A percentile compares a stretch with the other conserved stretches of the same genome.
Conservation (phyloP, 2,888 invertebrate species). For the Linhomoeus sp. region DNA sequence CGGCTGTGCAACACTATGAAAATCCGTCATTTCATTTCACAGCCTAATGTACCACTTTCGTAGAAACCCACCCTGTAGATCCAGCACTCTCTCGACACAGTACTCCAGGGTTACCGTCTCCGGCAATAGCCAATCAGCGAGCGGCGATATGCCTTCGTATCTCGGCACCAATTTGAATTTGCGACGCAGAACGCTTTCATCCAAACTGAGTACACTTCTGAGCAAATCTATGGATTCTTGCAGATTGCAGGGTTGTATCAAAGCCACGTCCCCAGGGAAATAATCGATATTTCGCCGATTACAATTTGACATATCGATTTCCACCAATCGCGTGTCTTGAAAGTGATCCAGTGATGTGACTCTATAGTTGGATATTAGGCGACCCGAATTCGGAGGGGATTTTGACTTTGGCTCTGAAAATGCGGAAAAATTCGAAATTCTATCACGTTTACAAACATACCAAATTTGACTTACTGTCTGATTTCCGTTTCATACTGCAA, state of each 20-base stretch:
- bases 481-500: too few relatives aligned
- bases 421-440: too few relatives aligned
- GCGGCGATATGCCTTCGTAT: background rate
- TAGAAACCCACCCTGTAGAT: conserved; percentile 36
- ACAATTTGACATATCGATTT: conserved; percentile 38
- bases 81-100: conserved; percentile 64
- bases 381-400: background rate
- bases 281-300: too few relatives aligned
- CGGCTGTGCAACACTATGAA: too few relatives aligned
- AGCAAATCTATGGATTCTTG: conserved; percentile 43
- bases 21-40: too few relatives aligned
- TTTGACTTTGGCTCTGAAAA: background rate
- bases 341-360: conserved; percentile 28
- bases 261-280: conserved; percentile 70
- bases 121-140: background rate
- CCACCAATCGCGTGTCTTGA: conserved; percentile 72
- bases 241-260: conserved; percentile 61
- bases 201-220: conserved; percentile 44
- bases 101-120: conserved; percentile 43
- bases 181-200: conserved; percentile 28
- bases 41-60: too few relatives aligned
- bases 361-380: conserved; percentile 1
- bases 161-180: conserved; percentile 9
- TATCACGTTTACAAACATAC: too few relatives aligned
- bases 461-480: too few relatives aligned